Base-by-base conservation (phyloP, 2,113 vertebrate genomes). In the Seriola dumerili region DNA sequence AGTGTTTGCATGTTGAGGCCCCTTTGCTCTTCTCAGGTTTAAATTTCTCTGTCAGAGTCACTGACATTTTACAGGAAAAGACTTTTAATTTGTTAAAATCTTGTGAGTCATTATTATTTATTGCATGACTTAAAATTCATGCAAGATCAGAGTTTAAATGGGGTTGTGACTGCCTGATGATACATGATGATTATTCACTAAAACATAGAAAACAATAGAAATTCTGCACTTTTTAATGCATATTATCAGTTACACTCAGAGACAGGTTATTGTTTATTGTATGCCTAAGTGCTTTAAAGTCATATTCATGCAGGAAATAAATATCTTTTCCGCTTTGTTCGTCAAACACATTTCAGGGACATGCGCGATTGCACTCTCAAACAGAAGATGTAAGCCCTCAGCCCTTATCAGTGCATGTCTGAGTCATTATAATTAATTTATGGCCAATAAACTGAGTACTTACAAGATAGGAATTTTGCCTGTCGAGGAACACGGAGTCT, bases 401-500 rank as follows among this genome's bases (percentile, higher is more conserved):
- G 21, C 23, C 38, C 10, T 70, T 68, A 72, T 75, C 66, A 40
- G 52, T 11, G 52, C 17, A 19, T 0, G 11, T 23, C 25, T 21
- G 14, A 72, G 54, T 50, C 16, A 12, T 36, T 52, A 0, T 14
- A 58, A 79, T 88, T 12, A 36, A 79, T 78, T 66, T 57, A 80
- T 29, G 14, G 21, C 42, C 77, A 77, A 87, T 72, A 86, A 80
- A 78, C 3, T 1, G 19, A 21, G 38, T 91, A 96, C 97, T 97
- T 94, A 99, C 97, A 88, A 96, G 96, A 72, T 97, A 97, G 58
- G 94, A 95, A 80, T 96, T 96, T 38, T 92, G 96, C 92, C 96
- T 96, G 88, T 96, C 95, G 81, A 95, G 85, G 88, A 96, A 92
- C 81, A 95, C 96, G 11, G 95, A 94, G 92, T 97, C 97, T 83